These are phyloP conservation scores for Paramormyrops kingsleyae DNA, from an alignment of 2,113 vertebrate species.

Conservation along the genomic window DNA sequence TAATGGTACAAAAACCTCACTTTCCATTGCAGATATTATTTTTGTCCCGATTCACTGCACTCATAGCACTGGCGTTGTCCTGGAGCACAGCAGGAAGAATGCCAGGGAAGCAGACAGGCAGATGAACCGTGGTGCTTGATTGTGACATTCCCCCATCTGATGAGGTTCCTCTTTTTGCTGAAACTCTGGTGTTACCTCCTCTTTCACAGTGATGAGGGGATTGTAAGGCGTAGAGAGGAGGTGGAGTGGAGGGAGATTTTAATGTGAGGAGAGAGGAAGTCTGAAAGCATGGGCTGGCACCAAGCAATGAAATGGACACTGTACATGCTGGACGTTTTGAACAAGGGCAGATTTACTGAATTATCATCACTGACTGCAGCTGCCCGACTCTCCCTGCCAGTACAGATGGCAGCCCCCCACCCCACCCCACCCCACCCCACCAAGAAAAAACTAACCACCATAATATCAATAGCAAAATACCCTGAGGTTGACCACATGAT, in stretches of 20 bases:
- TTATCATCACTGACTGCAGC: background rate
- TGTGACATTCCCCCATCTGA: background rate
- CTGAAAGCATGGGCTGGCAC: background rate
- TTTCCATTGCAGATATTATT: background rate
- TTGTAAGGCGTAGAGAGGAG: background rate
- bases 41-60: background rate
- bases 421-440: background rate
- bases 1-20: background rate
- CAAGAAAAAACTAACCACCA: background rate
- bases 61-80: background rate
- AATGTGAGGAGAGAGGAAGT: background rate
- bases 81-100: background rate
- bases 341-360: background rate
- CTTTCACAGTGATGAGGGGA: background rate
- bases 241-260: background rate
- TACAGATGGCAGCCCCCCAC: background rate
- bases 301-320: background rate
- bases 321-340: background rate
- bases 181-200: background rate
- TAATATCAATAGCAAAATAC: background rate
- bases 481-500: background rate
- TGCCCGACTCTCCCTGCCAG: background rate
- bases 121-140: background rate
- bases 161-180: background rate
- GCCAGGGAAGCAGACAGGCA: background rate